A percentile compares a stretch with the other conserved stretches of the same genome.
Evolutionary conservation across 2,113 vertebrate genomes (phyloP).

Genomic region (Indicator maculatus): DNA sequence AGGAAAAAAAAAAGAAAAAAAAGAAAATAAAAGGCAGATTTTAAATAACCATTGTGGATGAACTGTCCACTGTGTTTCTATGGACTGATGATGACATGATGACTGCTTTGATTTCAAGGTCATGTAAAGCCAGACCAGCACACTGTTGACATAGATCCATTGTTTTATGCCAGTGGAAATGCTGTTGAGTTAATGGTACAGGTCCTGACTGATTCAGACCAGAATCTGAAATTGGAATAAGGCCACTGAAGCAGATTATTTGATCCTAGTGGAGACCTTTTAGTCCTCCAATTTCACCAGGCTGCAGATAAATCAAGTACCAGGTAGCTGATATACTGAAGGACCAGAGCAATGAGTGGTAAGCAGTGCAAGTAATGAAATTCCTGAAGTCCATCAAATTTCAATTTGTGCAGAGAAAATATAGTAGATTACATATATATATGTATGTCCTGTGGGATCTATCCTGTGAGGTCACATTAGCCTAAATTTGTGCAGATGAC

Average conservation of each 20-base stretch:
- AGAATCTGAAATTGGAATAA: slow-evolving; percentile 4
- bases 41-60: slow-evolving; percentile 7
- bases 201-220: slow-evolving; percentile 36
- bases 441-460: not conserved
- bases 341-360: not conserved
- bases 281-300: not conserved
- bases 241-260: not conserved
- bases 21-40: not conserved
- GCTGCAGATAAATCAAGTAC: not conserved
- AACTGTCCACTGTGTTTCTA: slow-evolving; percentile 15
- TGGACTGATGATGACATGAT: slow-evolving; percentile 34
- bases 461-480: not conserved
- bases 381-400: not conserved
- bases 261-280: not conserved
- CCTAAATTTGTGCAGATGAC: not conserved
- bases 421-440: not conserved
- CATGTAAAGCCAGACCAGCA: slow-evolving; percentile 3
- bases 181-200: not conserved
- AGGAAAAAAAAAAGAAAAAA: not conserved
- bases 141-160: slow-evolving; percentile 2
- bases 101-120: slow-evolving; percentile 23
- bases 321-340: not conserved
- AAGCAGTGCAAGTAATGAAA: accelerated
- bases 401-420: not conserved
- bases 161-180: not conserved